Conservation (phyloP, 2,113 vertebrate genomes). For the Elaphurus davidianus region DNA sequence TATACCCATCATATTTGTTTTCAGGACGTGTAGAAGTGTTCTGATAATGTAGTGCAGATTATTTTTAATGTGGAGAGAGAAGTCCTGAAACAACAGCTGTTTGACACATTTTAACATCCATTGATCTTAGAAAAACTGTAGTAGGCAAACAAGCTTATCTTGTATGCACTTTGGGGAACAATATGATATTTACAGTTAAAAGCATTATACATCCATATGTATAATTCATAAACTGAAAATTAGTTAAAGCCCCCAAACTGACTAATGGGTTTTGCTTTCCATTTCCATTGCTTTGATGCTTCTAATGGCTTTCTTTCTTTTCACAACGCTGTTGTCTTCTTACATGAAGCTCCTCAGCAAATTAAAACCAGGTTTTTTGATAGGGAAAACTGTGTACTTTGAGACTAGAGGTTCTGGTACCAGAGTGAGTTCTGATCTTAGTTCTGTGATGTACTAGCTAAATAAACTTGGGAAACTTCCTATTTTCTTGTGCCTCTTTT, state of each 20-base stretch:
- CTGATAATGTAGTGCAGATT: not conserved
- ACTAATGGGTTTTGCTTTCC: conserved; percentile 34
- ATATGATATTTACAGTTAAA: conserved; percentile 53
- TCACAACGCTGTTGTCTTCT: not conserved
- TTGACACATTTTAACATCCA: conserved; percentile 26
- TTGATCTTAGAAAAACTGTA: conserved; percentile 28
- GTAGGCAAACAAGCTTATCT: not conserved
- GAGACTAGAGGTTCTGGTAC: not conserved
- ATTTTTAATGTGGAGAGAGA: conserved; percentile 7
- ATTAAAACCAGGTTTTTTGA: not conserved
- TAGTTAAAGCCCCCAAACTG: conserved; percentile 23
- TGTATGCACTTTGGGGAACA: not conserved
- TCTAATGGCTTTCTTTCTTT: not conserved
- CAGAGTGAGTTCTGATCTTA: not conserved
- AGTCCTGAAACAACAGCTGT: not conserved
- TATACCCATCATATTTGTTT: not conserved
- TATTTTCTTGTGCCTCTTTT: not conserved
- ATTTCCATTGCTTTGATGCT: not conserved
- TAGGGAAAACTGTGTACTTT: not conserved
- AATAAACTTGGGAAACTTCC: not conserved
- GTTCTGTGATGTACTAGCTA: not conserved
- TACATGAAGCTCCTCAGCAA: not conserved
- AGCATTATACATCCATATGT: not conserved
- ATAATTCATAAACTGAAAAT: conserved; percentile 59
- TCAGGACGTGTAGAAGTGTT: not conserved